Base-by-base conservation (phyloP, 1,140 invertebrate genomes). In the Stegodyphus dumicola region DNA sequence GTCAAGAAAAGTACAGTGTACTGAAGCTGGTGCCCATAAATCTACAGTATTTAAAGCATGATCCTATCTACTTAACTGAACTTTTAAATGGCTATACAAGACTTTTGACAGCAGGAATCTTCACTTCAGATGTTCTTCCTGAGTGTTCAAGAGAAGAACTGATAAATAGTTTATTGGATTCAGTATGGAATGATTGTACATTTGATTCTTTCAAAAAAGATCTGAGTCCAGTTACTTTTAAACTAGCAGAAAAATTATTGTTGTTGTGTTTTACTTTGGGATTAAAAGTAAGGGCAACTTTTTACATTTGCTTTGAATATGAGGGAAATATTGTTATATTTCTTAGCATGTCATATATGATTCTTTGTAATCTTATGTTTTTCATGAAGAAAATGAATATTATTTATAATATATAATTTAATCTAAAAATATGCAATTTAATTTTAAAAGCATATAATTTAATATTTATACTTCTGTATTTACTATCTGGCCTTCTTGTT, bases 21-120 rank as follows among this genome's bases (percentile, higher is more conserved):
- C 33, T 33, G 33, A 33, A 33, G 33, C 33, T 33, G 33, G 33
- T 33, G 33, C 33, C 33, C 33, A 33, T 33, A 33, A 33, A 33
- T 33, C 33, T 33, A 33, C 33, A 33, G 33, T 33, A 33, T 33
- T 33, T 33, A 33, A 67, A 67, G 15, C 11, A 33, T 7, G 65
- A 87, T 11, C n/a, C 17, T 73, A 13, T 83, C 17, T 10, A 71
- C 54, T 7, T 83, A 13, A 56, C 52, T 6, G 60, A 87, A 65
- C 11, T 87, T 5, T 54, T 87, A 56, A 65, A 13, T 64, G 86
- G 86, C 3, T 73, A 87, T 87, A 79, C 73, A 48, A n/a, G 69
- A 51, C 54, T 87, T n/a, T 60, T 87, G 7, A 77, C 51, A 64
- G 66, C 65, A 77, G 69, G 69, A 15, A 53, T 83, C 17, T 10